Evolutionary conservation across 30 jellyfish, hydroid and myxozoan species (phyloP), one percentile per base, ranked within the genome.

Genomic region (Cassiopea andromeda): DNA sequence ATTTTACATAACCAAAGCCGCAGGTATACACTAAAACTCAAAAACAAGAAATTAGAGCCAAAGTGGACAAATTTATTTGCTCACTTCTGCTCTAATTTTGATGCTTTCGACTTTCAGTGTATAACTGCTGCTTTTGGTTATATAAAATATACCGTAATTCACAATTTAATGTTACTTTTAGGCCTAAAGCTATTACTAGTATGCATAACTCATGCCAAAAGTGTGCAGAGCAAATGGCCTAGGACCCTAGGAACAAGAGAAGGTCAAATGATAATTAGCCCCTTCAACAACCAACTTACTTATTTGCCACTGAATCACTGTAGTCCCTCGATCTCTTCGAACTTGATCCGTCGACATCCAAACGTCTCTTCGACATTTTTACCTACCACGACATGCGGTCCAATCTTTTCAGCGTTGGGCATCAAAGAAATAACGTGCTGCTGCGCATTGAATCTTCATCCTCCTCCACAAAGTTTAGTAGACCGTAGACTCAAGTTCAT

Each of bases 281-380:
- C 0, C 38, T 14, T 4, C 3, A 66, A 66, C 19, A 13, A 66
- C 75, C 0, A n/a, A 82, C 92, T 54, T 44, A 75, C 85, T 64
- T 60, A 58, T 17, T 85, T 17, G 74, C 1, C 7, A 73, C 64
- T 6, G 87, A 43, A 38, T 86, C 93, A 18, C 38, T 77, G 49
- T 49, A 46, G 47, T 88, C 95, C 54, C 90, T 88, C 2, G 84
- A 46, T 72, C 64, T 89, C 71, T 89, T 89, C 12, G 80, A 44
- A 38, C 69, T 77, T 7, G 96, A 78, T 10, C 98, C 98, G 70
- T 94, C 98, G 43, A 94, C 97, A 84, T 94, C 98, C 68, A 94
- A 70, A 44, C 98, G 69, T 84, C 98, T 81, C 84, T 94, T 94
- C 73, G 97, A 89, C 97, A 89, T 89, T 89, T 73, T 89, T n/a